Evolutionary conservation across 2,113 vertebrate genomes (phyloP).

Genomic region (Felis chaus): DNA sequence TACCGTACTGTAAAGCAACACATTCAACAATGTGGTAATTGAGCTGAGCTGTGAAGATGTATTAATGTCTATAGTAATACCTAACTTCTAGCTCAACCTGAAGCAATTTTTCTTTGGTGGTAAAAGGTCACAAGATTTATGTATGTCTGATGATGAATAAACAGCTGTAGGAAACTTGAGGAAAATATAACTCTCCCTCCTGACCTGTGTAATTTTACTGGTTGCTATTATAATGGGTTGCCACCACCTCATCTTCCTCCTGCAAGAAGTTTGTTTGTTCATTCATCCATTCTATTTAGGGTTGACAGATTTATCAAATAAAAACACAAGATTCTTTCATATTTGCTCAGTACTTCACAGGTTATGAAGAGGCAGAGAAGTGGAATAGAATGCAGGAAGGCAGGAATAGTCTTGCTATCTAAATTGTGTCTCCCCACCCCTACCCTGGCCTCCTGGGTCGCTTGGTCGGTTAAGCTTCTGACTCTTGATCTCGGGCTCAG

Average conservation of each 20-base stretch:
- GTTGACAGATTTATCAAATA: conserved; percentile 41
- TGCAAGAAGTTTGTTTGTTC: neutral
- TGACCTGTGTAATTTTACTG: conserved; percentile 14
- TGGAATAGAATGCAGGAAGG: neutral
- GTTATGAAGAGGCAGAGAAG: neutral
- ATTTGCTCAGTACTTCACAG: conserved; percentile 18
- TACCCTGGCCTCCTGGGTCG: too few relatives aligned
- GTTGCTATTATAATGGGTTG: neutral
- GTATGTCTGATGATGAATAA: conserved; percentile 23
- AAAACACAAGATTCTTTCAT: neutral
- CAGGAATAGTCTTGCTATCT: neutral
- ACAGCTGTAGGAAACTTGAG: conserved; percentile 28
- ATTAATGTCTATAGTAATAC: conserved; percentile 37
- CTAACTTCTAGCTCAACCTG: conserved; percentile 1
- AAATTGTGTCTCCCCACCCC: neutral
- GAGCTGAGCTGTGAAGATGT: conserved; percentile 18
- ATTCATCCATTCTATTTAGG: conserved; percentile 39
- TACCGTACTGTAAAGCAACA: conserved; percentile 22
- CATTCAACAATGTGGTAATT: conserved; percentile 23
- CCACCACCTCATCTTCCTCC: neutral
- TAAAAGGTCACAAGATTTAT: conserved; percentile 45
- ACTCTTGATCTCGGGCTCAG: too few relatives aligned
- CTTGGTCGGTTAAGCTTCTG: too few relatives aligned
- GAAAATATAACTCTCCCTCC: neutral
- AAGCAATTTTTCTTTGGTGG: conserved; percentile 45